These are phyloP conservation scores for Larimichthys polyactis DNA, from an alignment of 2,113 vertebrate genomes.

Conservation along the genomic window DNA sequence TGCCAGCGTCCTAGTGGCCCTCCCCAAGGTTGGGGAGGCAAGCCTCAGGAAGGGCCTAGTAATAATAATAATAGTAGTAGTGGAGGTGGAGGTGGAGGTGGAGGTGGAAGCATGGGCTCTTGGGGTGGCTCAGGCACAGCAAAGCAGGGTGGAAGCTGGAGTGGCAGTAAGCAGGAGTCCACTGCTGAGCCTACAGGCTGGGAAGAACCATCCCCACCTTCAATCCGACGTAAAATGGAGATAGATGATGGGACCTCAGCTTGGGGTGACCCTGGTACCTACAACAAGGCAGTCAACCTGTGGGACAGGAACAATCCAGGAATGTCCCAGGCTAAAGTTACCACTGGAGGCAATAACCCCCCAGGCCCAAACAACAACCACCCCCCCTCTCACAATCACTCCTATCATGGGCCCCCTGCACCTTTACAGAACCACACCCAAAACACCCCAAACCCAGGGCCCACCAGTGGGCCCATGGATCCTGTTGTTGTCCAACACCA, in stretches of 20 bases:
- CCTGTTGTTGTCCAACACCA: conserved; percentile 77
- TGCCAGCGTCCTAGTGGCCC: conserved; percentile 86
- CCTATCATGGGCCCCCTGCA: conserved; percentile 83
- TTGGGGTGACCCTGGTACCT: conserved; percentile 95
- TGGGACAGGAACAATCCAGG: conserved; percentile 97
- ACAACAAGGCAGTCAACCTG: conserved; percentile 95
- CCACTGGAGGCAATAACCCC: conserved; percentile 81
- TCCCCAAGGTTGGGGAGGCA: conserved; percentile 90
- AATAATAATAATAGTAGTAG: conserved; percentile 66
- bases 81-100: no score
- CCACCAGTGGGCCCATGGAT: conserved; percentile 79
- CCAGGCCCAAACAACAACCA: conserved; percentile 74
- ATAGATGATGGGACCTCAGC: conserved; percentile 98
- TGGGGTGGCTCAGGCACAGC: conserved; percentile 82
- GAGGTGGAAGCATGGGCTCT: conserved; percentile 88
- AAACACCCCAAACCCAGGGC: conserved; percentile 80
- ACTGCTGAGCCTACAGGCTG: conserved; percentile 91
- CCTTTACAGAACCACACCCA: conserved; percentile 84
- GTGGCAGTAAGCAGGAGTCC: conserved; percentile 85
- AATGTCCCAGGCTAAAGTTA: conserved; percentile 85
- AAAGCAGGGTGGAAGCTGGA: conserved; percentile 66
- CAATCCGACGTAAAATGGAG: conserved; percentile 97
- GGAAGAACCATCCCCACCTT: conserved; percentile 96
- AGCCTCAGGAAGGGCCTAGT: conserved; percentile 90
- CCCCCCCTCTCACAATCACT: conserved; percentile 73